A percentile compares a stretch with the other conserved stretches of the same genome.
phyloP scores from a whole-genome alignment of 2,888 invertebrate genomes.

The Diaprepes abbreviatus region DNA sequence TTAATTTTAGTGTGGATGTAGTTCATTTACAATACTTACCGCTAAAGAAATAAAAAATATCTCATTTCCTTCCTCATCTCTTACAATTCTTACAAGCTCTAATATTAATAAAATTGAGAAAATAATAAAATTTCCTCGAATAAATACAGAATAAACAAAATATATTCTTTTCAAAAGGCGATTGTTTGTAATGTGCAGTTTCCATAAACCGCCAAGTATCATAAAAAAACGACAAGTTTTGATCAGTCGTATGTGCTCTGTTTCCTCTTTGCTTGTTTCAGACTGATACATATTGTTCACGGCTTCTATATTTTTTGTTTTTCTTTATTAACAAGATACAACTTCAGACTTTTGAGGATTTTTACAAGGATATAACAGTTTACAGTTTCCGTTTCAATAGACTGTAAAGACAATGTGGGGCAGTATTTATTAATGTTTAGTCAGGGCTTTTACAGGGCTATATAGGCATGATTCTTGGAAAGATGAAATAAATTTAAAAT shows the following conservation, averaged over 20 bases:
- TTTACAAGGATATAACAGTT: too few relatives aligned
- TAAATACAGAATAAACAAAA: not conserved
- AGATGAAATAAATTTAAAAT: too few relatives aligned
- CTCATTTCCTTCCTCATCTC: not conserved
- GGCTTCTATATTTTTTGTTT: too few relatives aligned
- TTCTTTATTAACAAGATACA: too few relatives aligned
- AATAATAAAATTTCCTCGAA: not conserved
- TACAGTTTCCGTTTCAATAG: too few relatives aligned
- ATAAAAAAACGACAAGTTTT: not conserved
- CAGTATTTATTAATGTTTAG: too few relatives aligned
- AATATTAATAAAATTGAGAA: not conserved
- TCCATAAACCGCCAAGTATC: not conserved
- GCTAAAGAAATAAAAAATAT: not conserved
- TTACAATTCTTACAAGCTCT: not conserved
- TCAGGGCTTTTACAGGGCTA: too few relatives aligned
- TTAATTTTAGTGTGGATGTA: too few relatives aligned
- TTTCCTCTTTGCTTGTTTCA: not conserved
- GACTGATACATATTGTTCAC: too few relatives aligned
- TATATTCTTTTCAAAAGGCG: not conserved
- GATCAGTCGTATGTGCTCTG: not conserved
- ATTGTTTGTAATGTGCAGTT: not conserved
- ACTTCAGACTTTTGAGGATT: too few relatives aligned
- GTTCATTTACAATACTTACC: not conserved
- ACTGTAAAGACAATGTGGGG: too few relatives aligned
- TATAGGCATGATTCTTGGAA: too few relatives aligned